A percentile compares a stretch with the other conserved stretches of the same genome.
phyloP scores from a whole-genome alignment of 2,113 vertebrate genomes.

The Phrynosoma platyrhinos region DNA sequence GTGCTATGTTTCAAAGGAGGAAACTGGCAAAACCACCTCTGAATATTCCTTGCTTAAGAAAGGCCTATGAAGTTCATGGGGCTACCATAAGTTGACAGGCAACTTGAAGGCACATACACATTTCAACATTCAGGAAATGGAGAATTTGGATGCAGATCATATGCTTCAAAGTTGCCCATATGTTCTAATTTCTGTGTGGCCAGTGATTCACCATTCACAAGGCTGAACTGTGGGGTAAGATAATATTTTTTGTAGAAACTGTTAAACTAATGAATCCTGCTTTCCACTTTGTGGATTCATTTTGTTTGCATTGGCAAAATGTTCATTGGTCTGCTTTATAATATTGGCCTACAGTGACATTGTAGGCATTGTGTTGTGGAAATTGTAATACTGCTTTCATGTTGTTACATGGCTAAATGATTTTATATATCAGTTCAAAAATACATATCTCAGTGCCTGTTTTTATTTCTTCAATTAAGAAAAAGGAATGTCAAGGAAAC shows the following conservation, averaged over 20 bases:
- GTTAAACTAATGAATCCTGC: neutral
- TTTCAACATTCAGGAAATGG: neutral
- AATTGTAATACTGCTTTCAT: neutral
- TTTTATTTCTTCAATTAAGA: neutral
- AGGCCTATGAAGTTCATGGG: too few species aligned
- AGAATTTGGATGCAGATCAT: neutral
- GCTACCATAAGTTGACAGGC: too few species aligned
- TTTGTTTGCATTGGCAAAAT: neutral
- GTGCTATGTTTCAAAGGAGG: too few species aligned
- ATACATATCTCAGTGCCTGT: neutral
- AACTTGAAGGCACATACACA: too few species aligned
- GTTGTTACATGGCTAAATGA: neutral
- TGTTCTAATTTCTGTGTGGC: neutral
- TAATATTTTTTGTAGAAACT: neutral
- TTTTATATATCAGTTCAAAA: neutral
- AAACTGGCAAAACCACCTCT: too few species aligned
- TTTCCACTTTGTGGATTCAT: neutral
- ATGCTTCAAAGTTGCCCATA: neutral
- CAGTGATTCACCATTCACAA: neutral
- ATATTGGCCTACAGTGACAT: neutral
- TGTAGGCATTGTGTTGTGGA: neutral
- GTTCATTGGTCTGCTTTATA: neutral
- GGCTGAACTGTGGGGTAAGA: neutral
- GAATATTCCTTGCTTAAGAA: too few species aligned
- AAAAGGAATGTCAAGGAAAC: neutral